A percentile compares a stretch with the other conserved stretches of the same genome.
Evolutionary conservation across 35 echinoderm and acorn worm species (phyloP).

Genomic region (Apostichopus japonicus): DNA sequence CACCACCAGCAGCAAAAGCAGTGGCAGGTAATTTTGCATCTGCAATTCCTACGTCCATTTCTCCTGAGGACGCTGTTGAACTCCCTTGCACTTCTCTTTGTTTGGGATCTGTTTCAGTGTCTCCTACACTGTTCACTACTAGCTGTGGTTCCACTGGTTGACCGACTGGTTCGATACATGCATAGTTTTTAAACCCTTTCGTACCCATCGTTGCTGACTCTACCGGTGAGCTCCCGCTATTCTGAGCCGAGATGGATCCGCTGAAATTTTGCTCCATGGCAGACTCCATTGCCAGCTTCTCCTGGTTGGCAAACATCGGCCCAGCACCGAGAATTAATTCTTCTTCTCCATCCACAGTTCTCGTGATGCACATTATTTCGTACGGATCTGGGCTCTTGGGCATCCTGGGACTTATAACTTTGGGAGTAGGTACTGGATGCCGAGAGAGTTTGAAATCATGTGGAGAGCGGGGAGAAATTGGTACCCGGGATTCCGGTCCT

Average conservation of each 20-base stretch:
- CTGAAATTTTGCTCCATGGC: not conserved
- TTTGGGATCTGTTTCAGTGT: not conserved
- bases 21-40: not conserved
- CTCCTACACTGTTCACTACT: not conserved
- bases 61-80: not conserved
- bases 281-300: conserved; percentile 47
- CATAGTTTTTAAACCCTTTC: conserved; percentile 40
- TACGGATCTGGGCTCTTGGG: conserved; percentile 6
- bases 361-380: conserved; percentile 45
- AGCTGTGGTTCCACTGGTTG: not conserved
- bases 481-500: not conserved
- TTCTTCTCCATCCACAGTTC: conserved; percentile 49
- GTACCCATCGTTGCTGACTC: not conserved
- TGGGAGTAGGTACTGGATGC: not conserved
- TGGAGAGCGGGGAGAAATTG: not conserved
- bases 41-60: not conserved
- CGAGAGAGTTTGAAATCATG: not conserved
- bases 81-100: not conserved
- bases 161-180: conserved; percentile 44
- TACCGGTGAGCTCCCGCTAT: not conserved
- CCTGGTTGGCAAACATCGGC: conserved; percentile 50
- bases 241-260: not conserved
- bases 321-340: conserved; percentile 34
- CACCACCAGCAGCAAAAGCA: not conserved
- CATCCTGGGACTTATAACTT: not conserved